Evolutionary conservation across 2,888 invertebrate species (phyloP).

Genomic region (Metellina segmentata): DNA sequence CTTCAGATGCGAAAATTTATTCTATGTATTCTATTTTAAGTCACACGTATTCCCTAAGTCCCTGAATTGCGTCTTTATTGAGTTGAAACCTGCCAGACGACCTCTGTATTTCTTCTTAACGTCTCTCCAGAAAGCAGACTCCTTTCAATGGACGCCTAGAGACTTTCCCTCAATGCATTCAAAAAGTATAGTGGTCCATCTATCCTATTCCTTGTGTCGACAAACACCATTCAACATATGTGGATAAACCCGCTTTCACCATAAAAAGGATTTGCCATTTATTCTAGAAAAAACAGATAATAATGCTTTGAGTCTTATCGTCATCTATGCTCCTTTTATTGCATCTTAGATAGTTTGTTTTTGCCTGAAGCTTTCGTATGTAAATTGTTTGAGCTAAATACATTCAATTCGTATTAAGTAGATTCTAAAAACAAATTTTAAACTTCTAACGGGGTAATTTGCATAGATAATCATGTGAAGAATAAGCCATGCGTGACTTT

Average conservation of each 20-base stretch:
- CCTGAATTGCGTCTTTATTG: neutral
- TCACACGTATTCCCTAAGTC: neutral
- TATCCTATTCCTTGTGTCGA: neutral
- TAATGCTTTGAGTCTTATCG: neutral
- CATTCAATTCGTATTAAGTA: neutral
- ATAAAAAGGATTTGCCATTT: neutral
- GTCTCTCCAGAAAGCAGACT: neutral
- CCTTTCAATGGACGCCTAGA: neutral
- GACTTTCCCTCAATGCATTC: neutral
- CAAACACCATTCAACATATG: neutral
- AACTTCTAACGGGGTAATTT: neutral
- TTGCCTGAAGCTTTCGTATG: neutral
- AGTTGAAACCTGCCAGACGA: neutral
- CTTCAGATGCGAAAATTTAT: neutral
- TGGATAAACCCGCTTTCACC: neutral
- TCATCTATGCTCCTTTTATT: neutral
- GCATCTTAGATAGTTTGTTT: neutral
- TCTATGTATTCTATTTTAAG: neutral
- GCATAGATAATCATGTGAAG: neutral
- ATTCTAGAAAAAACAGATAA: neutral
- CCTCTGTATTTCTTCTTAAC: neutral
- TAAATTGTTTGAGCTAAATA: neutral
- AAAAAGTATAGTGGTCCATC: neutral
- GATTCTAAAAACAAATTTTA: neutral
- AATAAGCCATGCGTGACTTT: neutral